Evolutionary conservation across 2,113 vertebrate genomes (phyloP), one percentile per base, ranked within the genome.

Genomic region (Labeo rohita): DNA sequence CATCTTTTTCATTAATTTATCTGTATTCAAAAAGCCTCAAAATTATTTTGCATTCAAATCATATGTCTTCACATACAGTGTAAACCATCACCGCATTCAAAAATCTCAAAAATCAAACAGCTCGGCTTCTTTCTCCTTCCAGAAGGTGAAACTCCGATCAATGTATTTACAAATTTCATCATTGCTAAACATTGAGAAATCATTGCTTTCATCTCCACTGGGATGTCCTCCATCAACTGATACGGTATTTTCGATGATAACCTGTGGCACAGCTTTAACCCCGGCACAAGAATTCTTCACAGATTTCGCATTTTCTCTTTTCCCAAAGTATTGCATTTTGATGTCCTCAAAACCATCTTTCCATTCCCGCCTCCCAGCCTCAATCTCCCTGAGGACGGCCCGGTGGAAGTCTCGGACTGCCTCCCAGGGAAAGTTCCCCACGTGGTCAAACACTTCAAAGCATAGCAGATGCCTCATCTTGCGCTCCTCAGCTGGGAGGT

Each of bases 61-160:
- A 28, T 36, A 65, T 2, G 54, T 15, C 34, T 28, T 78, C 47
- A 28, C 16, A 50, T 59, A 34, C 18, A 13, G 5, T 34, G 18
- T 45, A 23, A 54, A 61, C 12, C 68, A 75, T 59, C 39, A 81
- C 50, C 81, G 2, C 74, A 83, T 83, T 21, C 45, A 73, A 36
- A 39, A 45, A 8, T 1, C 9, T 18, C n/a, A 89, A 87, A 95
- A 93, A 87, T 94, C 92, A 94, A 98, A 98, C 87, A 99, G 93
- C 92, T 99, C 98, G 0, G 97, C 96, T 84, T 99, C 97, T 56
- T 97, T 98, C 92, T 98, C 97, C 90, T 99, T 99, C 98, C 98
- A 99, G 92, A 99, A 99, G 78, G 97, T 94, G 50, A 99, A 99
- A 90, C 98, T 99, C 34, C 97, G 96, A 86, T 97, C 95, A 0